Evolutionary conservation across 2,113 vertebrate genomes (phyloP).

Genomic region (Spea multiplicata): DNA sequence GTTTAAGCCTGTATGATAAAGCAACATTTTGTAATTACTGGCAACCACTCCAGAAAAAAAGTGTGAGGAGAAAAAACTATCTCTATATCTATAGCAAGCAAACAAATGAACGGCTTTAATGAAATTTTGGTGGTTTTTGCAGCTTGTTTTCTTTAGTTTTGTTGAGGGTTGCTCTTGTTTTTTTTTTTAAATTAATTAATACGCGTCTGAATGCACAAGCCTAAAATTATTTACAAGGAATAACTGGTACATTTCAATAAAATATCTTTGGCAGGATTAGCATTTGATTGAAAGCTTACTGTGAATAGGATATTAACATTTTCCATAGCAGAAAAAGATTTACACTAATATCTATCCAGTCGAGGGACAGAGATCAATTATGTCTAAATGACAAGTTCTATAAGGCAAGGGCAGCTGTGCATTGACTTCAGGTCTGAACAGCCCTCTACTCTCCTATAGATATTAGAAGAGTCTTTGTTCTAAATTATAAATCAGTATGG

Average conservation of each 20-base stretch:
- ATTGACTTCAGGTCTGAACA: slow-evolving; percentile 3
- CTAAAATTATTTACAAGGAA: background rate
- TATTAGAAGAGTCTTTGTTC: slow-evolving; percentile 40
- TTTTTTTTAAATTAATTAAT: too few relatives aligned
- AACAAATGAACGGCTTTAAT: too few relatives aligned
- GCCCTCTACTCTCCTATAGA: slow-evolving; percentile 6
- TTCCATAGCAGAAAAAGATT: slow-evolving; percentile 12
- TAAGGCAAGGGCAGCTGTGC: slow-evolving; percentile 18
- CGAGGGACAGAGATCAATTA: slow-evolving; percentile 30
- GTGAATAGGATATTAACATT: slow-evolving; percentile 24
- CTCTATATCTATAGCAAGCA: too few relatives aligned
- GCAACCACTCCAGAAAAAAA: too few relatives aligned
- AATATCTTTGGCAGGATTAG: slow-evolving; percentile 20
- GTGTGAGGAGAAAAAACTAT: too few relatives aligned
- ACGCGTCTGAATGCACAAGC: too few relatives aligned
- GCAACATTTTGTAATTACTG: too few relatives aligned
- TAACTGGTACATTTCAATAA: slow-evolving; percentile 26
- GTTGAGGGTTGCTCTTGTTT: too few relatives aligned
- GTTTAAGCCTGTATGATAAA: too few relatives aligned
- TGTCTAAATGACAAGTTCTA: slow-evolving; percentile 35
- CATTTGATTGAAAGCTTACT: slow-evolving; percentile 9
- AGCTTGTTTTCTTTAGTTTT: too few relatives aligned
- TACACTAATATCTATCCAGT: slow-evolving; percentile 1
- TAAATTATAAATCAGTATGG: slow-evolving; percentile 45
- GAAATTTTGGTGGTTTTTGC: too few relatives aligned